Base-by-base conservation (phyloP, 1,140 invertebrate genomes). In the Drusus annulatus region DNA sequence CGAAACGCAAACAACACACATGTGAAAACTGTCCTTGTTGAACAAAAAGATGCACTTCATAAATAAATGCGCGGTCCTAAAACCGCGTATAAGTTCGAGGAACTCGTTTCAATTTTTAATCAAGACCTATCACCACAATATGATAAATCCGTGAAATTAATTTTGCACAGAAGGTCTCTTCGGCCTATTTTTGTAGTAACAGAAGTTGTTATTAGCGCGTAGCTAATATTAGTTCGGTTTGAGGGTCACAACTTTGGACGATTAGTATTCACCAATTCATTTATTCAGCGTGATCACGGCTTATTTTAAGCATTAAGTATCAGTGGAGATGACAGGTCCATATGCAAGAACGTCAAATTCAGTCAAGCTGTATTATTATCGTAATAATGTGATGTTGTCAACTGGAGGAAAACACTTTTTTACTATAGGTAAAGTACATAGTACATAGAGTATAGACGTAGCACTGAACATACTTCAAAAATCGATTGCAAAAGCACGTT, bases 1-100 rank as follows among this genome's bases (percentile, higher is more conserved):
- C 13, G 60, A 56, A 51, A 80, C 58, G 76, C 78, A 80, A 75
- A 78, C 81, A 56, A 75, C 78, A 74, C 77, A 82, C 81, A 80
- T 82, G 74, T 80, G 81, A 80, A 80, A 76, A 76, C 79, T 80
- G 73, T 76, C 63, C 45, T 51, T 8, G 45, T 23, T 50, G 8
- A 50, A 52, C 68, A 50, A 71, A 71, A 51, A 71, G 23, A 71
- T 71, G 16, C 17, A 19, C 52, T 17, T 28, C 21, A 52, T 71
- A 71, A 23, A 16, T 23, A 31, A 65, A 51, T 25, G 23, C 58
- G 21, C 31, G 58, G 74, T 58, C 50, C 28, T 31, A 16, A 10
- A 62, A 76, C 74, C 74, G 74, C 60, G 56, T 25, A 25, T 5
- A 31, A 13, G 23, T n/a, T 13, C 8, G 62, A 8, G 36, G 23